Evolutionary conservation across 2,888 invertebrate genomes (phyloP), one percentile per base, ranked within the genome.

Genomic region (Tetheella fluctuosa): DNA sequence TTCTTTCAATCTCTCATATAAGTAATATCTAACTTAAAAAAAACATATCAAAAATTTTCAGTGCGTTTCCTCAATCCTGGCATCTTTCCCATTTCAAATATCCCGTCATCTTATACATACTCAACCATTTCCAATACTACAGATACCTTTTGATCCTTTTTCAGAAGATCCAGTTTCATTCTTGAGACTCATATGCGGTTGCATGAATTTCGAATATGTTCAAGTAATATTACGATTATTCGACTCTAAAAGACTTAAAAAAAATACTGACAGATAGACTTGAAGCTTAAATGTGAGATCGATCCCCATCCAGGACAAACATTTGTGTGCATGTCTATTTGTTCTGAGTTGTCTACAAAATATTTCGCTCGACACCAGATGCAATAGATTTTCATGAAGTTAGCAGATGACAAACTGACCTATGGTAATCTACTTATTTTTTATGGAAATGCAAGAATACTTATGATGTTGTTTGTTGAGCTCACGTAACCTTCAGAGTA

Each of bases 111-210:
- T 20, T 42, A 30, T n/a, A 30, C 54, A 54, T 34, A 34, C 54
- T 20, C 54, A 34, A 54, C 34, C 12, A 54, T 54, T 54, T 54
- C 54, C 54, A 54, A 54, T 34, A 54, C 30, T 30, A 54, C 30
- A 54, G 10, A 54, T n/a, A 54, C 54, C 54, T 54, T 54, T 54
- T 54, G n/a, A 34, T 10, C 54, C 30, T 54, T 54, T 54, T 54
- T 42, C 54, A n/a, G n/a, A 28, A 54, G 30, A 54, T 54, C 54
- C 34, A 20, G n/a, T 54, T 34, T 20, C 54, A 34, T 54, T 54
- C 30, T 17, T 12, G 12, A 54, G 17, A 34, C 25, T n/a, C 53
- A 42, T 39, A 39, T 42, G 42, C 42, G 42, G 42, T 17, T 57
- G 59, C 59, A 23, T 37, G 48, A 23, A 56, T 39, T 28, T 57